A percentile compares a stretch with the other conserved stretches of the same genome.
phyloP scores from a whole-genome alignment of 2,888 invertebrate genomes.

The Sclerodermus sp. region DNA sequence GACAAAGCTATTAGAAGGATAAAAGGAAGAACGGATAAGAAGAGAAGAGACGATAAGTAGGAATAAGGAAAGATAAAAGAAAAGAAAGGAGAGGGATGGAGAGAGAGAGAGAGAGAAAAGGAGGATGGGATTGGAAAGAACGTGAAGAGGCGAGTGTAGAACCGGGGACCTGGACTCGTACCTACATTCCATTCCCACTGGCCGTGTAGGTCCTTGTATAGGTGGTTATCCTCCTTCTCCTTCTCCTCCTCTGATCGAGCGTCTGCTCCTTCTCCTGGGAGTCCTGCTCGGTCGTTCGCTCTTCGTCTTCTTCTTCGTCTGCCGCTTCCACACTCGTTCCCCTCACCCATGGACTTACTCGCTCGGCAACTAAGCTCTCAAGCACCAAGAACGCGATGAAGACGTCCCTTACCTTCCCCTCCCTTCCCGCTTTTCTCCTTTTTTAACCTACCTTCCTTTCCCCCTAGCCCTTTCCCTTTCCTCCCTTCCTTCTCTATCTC shows the following conservation, averaged over 20 bases:
- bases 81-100: neutral
- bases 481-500: no score
- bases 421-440: neutral
- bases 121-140: slow-evolving; percentile 25
- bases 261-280: slow-evolving; percentile 10
- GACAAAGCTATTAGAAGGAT: slow-evolving; percentile 7
- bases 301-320: slow-evolving; percentile 10
- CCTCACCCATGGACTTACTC: slow-evolving; percentile 12
- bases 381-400: slow-evolving; percentile 17
- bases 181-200: slow-evolving; percentile 59
- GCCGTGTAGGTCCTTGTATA: slow-evolving; percentile 55
- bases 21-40: slow-evolving; percentile 12
- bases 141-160: slow-evolving; percentile 35
- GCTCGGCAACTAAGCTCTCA: slow-evolving; percentile 17
- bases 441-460: no score
- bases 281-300: slow-evolving; percentile 13
- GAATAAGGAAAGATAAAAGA: slow-evolving; percentile 5
- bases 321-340: no score
- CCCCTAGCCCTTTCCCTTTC: no score
- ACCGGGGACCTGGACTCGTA: slow-evolving; percentile 49
- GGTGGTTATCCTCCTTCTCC: slow-evolving; percentile 41
- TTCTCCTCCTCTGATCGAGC: slow-evolving; percentile 14
- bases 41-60: slow-evolving; percentile 13
- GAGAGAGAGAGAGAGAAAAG: slow-evolving; percentile 4
- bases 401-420: slow-evolving; percentile 14